Evolutionary conservation across 2,888 invertebrate genomes (phyloP).

Genomic region (Chrysodeixis includens): DNA sequence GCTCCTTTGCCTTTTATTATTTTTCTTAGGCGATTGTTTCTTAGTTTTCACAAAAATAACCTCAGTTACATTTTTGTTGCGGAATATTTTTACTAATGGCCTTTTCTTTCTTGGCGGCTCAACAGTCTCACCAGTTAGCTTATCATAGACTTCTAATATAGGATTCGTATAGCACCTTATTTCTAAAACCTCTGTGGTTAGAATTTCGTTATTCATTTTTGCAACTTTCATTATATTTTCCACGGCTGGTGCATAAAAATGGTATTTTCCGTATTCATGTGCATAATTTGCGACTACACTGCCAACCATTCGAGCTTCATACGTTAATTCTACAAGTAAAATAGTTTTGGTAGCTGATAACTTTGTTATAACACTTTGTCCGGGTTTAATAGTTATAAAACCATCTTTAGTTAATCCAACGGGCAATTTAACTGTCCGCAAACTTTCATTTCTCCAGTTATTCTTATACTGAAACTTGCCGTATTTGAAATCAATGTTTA

Average conservation of each 20-base stretch:
- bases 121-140: slow-evolving; percentile 54
- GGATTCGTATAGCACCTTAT: slow-evolving; percentile 73
- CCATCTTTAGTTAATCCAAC: slow-evolving; percentile 63
- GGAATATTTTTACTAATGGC: slow-evolving; percentile 41
- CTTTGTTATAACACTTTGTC: slow-evolving; percentile 62
- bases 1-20: background rate
- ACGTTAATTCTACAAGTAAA: slow-evolving; percentile 68
- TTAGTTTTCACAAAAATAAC: slow-evolving; percentile 40
- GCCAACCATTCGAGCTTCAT: slow-evolving; percentile 68
- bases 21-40: slow-evolving; percentile 22
- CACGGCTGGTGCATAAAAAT: slow-evolving; percentile 76
- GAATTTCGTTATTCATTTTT: slow-evolving; percentile 69
- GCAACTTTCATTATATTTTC: slow-evolving; percentile 74
- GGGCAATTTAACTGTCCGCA: slow-evolving; percentile 50
- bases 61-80: slow-evolving; percentile 38
- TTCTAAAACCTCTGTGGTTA: slow-evolving; percentile 72
- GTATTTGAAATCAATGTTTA: slow-evolving; percentile 65
- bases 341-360: slow-evolving; percentile 69
- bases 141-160: slow-evolving; percentile 66
- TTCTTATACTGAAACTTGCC: slow-evolving; percentile 59
- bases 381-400: slow-evolving; percentile 64
- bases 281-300: slow-evolving; percentile 73
- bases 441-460: slow-evolving; percentile 69
- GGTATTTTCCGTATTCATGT: slow-evolving; percentile 74
- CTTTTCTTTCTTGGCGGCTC: slow-evolving; percentile 27